phyloP scores from a whole-genome alignment of 1,140 invertebrate genomes.

The Fopius arisanus region DNA sequence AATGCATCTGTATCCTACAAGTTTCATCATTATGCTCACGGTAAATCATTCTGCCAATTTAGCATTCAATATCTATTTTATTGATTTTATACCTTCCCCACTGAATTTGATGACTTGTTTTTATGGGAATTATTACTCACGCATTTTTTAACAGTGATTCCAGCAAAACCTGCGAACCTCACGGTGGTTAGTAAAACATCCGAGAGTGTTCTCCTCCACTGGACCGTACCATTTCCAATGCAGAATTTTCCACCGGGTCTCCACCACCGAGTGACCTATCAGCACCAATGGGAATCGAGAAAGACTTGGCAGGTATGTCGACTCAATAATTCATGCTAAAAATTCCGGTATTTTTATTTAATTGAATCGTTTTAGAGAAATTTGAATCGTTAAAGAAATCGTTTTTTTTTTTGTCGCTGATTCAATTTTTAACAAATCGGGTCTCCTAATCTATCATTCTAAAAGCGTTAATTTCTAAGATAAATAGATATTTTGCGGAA shows the following conservation, averaged over 20 bases:
- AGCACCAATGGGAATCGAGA: constrained; percentile 67
- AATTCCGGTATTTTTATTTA: too few species aligned
- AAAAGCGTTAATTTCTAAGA: too few species aligned
- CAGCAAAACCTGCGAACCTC: constrained; percentile 68
- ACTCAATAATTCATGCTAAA: not conserved
- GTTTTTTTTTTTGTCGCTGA: not conserved
- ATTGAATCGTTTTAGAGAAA: too few species aligned
- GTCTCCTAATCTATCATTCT: too few species aligned
- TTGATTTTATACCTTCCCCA: too few species aligned
- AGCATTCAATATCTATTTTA: too few species aligned
- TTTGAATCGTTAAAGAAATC: too few species aligned
- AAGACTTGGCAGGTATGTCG: constrained; percentile 66
- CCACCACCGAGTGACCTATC: constrained; percentile 70
- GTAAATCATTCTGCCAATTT: constrained; percentile 47
- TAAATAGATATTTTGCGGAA: too few species aligned
- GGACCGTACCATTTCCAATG: constrained; percentile 69
- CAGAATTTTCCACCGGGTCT: constrained; percentile 68
- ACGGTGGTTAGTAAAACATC: constrained; percentile 65
- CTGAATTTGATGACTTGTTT: too few species aligned
- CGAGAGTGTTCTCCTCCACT: constrained; percentile 68
- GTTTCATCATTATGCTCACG: constrained; percentile 71
- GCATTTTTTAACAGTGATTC: constrained; percentile 71
- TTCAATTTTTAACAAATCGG: too few species aligned
- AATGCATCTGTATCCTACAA: constrained; percentile 59
- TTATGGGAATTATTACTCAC: too few species aligned